phyloP scores from a whole-genome alignment of 2,888 invertebrate genomes.

The Dione vanillae region DNA sequence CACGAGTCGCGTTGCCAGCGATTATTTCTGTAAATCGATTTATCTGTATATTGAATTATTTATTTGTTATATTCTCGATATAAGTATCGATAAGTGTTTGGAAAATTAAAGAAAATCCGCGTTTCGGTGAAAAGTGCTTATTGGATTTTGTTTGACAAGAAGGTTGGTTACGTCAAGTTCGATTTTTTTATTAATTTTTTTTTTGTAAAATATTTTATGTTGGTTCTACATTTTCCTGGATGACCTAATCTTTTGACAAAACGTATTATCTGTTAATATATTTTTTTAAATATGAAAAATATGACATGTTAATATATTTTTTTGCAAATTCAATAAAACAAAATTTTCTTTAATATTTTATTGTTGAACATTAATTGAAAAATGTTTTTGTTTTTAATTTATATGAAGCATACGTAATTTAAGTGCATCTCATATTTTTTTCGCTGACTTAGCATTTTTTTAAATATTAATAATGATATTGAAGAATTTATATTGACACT shows the following conservation, averaged over 20 bases:
- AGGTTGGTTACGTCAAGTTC: constrained; percentile 9
- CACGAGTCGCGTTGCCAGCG: constrained; percentile 4
- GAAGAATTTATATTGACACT: not conserved
- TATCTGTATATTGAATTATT: not conserved
- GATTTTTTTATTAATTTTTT: not conserved
- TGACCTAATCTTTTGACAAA: not conserved
- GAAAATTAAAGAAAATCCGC: not conserved
- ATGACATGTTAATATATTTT: too few species aligned
- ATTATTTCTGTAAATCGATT: constrained; percentile 1
- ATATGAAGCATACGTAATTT: too few species aligned
- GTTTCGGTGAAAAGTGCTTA: constrained; percentile 3
- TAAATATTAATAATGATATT: not conserved
- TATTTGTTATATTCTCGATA: not conserved
- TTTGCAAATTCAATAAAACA: too few species aligned
- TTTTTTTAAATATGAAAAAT: too few species aligned
- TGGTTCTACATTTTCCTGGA: too few species aligned
- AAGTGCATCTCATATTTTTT: too few species aligned
- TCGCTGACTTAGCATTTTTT: too few species aligned
- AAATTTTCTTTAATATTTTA: too few species aligned
- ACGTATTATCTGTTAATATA: not conserved
- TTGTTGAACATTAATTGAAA: too few species aligned
- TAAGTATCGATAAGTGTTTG: constrained; percentile 1
- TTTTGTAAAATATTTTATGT: not conserved
- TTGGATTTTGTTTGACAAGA: constrained; percentile 12
- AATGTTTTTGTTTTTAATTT: too few species aligned